phyloP scores from a whole-genome alignment of 53 echinoderm and acorn worm species.

The Apostichopus leukothele region DNA sequence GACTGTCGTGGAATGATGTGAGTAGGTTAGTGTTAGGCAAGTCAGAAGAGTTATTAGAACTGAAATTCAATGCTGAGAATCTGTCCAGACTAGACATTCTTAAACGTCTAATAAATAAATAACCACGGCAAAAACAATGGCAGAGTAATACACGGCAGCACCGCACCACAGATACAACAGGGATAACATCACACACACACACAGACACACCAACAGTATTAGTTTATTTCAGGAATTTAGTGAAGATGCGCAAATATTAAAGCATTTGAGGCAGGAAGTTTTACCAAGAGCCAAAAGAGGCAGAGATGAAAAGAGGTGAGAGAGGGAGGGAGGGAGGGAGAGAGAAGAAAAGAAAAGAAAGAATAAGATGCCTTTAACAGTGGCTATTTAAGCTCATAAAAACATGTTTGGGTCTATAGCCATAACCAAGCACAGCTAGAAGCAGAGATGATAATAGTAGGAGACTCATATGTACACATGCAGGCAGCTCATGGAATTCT shows the following conservation, averaged over 20 bases:
- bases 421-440: neutral
- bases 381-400: neutral
- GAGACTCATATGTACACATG: no score
- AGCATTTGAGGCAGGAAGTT: neutral
- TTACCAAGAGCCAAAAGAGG: neutral
- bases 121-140: neutral
- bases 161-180: neutral
- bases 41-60: slow-evolving; percentile 40
- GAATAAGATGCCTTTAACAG: no score
- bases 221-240: neutral
- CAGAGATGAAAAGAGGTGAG: neutral
- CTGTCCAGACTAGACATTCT: slow-evolving; percentile 37
- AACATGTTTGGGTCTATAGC: neutral
- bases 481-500: no score
- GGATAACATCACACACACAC: neutral
- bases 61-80: slow-evolving; percentile 17
- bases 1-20: slow-evolving; percentile 50
- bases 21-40: slow-evolving; percentile 20
- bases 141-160: neutral
- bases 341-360: slow-evolving; percentile 19
- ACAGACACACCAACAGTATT: neutral
- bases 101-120: slow-evolving; percentile 9
- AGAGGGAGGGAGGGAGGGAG: slow-evolving; percentile 7
- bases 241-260: neutral
- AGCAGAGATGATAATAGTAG: no score